phyloP scores from a whole-genome alignment of 1,140 invertebrate species.

The Drosophila sproati region DNA sequence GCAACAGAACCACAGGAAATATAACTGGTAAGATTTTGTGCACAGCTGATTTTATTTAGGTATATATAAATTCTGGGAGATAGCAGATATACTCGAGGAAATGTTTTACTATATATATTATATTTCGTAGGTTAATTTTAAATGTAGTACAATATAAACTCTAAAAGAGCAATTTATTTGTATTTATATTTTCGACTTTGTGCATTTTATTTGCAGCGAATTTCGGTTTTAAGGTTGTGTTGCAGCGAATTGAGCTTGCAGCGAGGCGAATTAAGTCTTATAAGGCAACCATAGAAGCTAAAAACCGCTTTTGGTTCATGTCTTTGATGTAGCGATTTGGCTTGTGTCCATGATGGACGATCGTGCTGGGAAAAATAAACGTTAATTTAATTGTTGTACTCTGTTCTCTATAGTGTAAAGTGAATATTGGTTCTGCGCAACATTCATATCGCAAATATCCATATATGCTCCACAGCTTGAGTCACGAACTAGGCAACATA shows the following conservation, averaged over 20 bases:
- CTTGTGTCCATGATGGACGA: slow-evolving; percentile 5
- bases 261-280: slow-evolving; percentile 7
- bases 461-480: neutral
- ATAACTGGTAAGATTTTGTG: slow-evolving; percentile 59
- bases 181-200: neutral
- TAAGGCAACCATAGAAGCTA: slow-evolving; percentile 22
- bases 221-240: neutral
- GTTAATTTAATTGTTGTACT: neutral
- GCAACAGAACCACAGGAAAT: slow-evolving; percentile 67
- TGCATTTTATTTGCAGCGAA: slow-evolving; percentile 1
- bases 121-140: no score
- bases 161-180: neutral
- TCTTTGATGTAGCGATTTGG: slow-evolving; percentile 16
- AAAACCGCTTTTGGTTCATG: slow-evolving; percentile 8
- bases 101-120: no score
- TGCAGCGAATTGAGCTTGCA: slow-evolving; percentile 18
- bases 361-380: no score
- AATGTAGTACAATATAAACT: no score
- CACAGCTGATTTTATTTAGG: neutral
- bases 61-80: no score
- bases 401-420: neutral
- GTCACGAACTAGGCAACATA: no score
- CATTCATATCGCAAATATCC: neutral
- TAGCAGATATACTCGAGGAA: no score
- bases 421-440: no score